Percentiles rank a stretch among this genome's conserved stretches.
Conservation (phyloP, 2,888 invertebrate genomes). For the Cataglyphis albicans region DNA sequence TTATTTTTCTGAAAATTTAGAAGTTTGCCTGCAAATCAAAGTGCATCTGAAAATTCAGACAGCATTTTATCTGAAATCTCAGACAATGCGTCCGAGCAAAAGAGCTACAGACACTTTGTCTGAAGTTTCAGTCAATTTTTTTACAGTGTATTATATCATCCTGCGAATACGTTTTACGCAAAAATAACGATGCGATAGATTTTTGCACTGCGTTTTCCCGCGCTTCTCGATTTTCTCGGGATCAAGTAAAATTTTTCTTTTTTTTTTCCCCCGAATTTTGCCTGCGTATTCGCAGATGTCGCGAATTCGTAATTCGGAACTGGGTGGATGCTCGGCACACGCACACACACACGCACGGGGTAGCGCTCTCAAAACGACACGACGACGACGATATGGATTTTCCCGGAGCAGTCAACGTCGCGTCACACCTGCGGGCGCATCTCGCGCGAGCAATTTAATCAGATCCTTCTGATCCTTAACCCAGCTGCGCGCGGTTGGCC, state of each 20-base stretch:
- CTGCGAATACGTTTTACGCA: background rate
- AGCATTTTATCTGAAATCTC: too few species aligned
- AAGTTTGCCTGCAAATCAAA: too few species aligned
- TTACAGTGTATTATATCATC: background rate
- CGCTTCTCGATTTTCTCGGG: background rate
- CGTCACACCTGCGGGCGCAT: constrained; percentile 71
- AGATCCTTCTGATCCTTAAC: constrained; percentile 74
- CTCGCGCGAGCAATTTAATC: constrained; percentile 74
- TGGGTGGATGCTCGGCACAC: constrained; percentile 27
- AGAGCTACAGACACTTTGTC: too few species aligned
- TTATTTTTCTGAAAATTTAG: too few species aligned
- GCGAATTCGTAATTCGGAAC: constrained; percentile 31
- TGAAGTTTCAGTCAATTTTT: too few species aligned
- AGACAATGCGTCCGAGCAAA: too few species aligned
- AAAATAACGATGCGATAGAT: background rate
- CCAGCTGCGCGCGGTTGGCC: constrained; percentile 74
- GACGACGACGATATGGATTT: constrained; percentile 59
- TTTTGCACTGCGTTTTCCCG: background rate
- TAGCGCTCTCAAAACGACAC: constrained; percentile 26
- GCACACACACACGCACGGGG: background rate
- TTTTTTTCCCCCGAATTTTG: constrained; percentile 2
- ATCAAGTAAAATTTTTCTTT: background rate
- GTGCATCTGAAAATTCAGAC: too few species aligned
- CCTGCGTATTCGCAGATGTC: constrained; percentile 24
- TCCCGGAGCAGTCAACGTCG: constrained; percentile 55